Evolutionary conservation across 2,797 vertebrate species (phyloP).

Genomic region (Pelodytes ibericus): DNA sequence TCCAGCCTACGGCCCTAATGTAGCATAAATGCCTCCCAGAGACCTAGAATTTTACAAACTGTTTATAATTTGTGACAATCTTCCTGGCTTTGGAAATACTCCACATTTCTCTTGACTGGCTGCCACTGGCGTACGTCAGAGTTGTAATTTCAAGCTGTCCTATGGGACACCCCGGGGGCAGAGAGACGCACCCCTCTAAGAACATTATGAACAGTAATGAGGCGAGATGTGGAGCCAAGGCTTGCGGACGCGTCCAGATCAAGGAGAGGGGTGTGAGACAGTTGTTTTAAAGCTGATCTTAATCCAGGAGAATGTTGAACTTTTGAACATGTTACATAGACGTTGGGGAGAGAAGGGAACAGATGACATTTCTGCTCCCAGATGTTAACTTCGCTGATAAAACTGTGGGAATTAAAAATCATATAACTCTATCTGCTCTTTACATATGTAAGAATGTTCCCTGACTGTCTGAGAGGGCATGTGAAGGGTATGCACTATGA

Average conservation of each 20-base stretch:
- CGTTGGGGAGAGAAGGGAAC: too few species aligned
- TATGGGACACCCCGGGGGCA: background rate
- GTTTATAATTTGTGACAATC: slow-evolving; percentile 9
- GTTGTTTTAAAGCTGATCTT: too few species aligned
- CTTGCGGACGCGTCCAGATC: background rate
- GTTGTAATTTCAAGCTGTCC: background rate
- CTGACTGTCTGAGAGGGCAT: too few species aligned
- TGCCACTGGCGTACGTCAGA: slow-evolving; percentile 14
- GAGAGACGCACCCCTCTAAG: background rate
- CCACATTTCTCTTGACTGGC: background rate
- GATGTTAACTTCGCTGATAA: too few species aligned
- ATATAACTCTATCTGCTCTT: too few species aligned
- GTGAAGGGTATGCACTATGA: too few species aligned
- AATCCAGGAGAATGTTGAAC: too few species aligned
- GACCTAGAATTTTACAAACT: slow-evolving; percentile 4
- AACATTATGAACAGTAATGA: background rate
- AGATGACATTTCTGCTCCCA: too few species aligned
- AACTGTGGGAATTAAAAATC: too few species aligned
- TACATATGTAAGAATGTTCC: too few species aligned
- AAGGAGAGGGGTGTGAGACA: background rate
- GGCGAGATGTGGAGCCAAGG: background rate
- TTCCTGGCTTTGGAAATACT: slow-evolving; percentile 9
- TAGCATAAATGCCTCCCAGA: background rate
- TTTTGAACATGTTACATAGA: too few species aligned
- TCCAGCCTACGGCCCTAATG: background rate